These are phyloP conservation scores for Loripinus fragilis DNA, from an alignment of 2,888 invertebrate genomes.

Conservation along the genomic window DNA sequence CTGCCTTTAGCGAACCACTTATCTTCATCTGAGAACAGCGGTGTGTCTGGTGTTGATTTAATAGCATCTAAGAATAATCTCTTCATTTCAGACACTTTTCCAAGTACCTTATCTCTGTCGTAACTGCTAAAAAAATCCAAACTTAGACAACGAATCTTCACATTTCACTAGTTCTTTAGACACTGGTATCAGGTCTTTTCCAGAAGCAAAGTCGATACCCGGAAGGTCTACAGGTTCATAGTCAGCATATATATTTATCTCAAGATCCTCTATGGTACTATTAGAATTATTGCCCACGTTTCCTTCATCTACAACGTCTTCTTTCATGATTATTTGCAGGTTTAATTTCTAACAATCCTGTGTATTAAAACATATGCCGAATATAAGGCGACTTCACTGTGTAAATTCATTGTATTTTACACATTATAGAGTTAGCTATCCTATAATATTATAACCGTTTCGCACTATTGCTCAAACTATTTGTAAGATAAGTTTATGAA, in stretches of 20 bases:
- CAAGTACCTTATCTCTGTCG: not conserved
- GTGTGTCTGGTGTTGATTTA: not conserved
- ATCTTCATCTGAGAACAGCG: not conserved
- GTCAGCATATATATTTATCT: not conserved
- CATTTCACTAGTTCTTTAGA: constrained; percentile 4
- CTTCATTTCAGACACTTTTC: not conserved
- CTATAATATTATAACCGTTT: no score
- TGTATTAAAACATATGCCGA: no score
- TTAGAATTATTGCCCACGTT: not conserved
- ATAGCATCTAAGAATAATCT: not conserved
- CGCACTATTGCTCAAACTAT: no score
- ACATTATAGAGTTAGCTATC: no score
- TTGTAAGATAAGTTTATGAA: no score
- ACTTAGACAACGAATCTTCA: not conserved
- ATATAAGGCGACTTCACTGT: no score
- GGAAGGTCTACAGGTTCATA: not conserved
- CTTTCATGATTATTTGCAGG: no score
- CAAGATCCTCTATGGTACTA: not conserved
- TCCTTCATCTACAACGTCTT: no score
- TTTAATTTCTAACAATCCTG: no score
- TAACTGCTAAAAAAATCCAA: not conserved
- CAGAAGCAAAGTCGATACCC: not conserved
- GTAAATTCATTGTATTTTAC: no score
- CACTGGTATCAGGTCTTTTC: not conserved
- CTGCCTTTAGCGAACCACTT: not conserved